These are phyloP conservation scores for Drosophila suboccidentalis DNA, from an alignment of 2,888 invertebrate genomes.

Conservation along the genomic window DNA sequence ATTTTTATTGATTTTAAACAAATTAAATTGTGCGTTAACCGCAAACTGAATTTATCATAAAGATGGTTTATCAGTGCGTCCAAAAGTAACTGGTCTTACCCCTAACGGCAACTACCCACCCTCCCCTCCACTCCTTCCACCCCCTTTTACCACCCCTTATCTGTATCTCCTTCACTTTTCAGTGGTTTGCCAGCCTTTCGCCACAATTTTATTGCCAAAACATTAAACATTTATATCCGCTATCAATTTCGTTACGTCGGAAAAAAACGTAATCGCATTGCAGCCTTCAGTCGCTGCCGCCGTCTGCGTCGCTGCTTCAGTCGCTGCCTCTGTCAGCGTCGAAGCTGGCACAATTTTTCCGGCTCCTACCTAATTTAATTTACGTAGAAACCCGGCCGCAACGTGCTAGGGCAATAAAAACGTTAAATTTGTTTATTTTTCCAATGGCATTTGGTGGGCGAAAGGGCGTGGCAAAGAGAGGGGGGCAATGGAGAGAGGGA, in stretches of 20 bases:
- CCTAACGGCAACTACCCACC: neutral
- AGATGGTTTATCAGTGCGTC: conserved; percentile 70
- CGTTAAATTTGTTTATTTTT: conserved; percentile 80
- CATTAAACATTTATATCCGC: conserved; percentile 81
- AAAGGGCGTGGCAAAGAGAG: neutral
- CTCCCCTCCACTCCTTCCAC: too few species aligned
- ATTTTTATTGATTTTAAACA: conserved; percentile 80
- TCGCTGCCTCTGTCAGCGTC: neutral
- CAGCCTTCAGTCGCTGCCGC: conserved; percentile 22
- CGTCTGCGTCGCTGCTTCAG: neutral
- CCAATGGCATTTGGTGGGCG: conserved; percentile 24
- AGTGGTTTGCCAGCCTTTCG: conserved; percentile 55
- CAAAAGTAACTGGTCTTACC: conserved; percentile 23
- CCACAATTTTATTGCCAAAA: conserved; percentile 78
- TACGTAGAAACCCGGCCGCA: conserved; percentile 70
- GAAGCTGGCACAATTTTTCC: conserved; percentile 54
- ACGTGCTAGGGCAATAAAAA: conserved; percentile 78
- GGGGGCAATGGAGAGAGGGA: neutral
- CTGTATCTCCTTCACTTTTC: conserved; percentile 6
- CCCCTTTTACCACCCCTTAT: neutral
- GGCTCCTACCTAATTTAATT: conserved; percentile 77
- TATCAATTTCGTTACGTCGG: conserved; percentile 75
- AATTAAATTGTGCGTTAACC: conserved; percentile 80
- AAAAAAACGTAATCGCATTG: conserved; percentile 76
- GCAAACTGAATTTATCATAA: conserved; percentile 78